Base-by-base conservation (phyloP, 2,797 vertebrate genomes). In the Pipistrellus kuhlii region DNA sequence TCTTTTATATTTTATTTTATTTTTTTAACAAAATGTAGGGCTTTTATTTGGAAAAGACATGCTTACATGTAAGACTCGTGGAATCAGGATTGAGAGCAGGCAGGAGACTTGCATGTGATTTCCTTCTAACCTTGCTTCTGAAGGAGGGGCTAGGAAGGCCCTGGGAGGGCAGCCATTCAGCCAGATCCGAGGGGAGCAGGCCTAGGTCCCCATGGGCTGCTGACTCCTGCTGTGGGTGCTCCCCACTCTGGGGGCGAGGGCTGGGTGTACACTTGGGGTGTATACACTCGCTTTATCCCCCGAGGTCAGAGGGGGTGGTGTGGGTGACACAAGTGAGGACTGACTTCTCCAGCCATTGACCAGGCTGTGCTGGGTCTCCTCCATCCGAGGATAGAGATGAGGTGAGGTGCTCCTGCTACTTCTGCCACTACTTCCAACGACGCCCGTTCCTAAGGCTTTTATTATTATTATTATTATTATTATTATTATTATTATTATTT, bases 71-170 rank as follows among this genome's bases (percentile, higher is more conserved):
- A 30, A 44, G 72, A 76, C 62, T 44, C 55, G 66, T 48, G 59
- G 75, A 30, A 25, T 68, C 30, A 35, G 84, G 68, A 82, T 84
- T 76, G 57, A 27, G 86, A 96, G 69, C 89, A 30, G 62, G 62
- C 78, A 75, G 20, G 90, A 89, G 72, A 51, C 32, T 81, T 78
- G 41, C 86, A 53, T 78, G 7, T 51, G 66, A 53, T 93, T 51
- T 23, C 53, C 20, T 23, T 76, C 59, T 88, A 59, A 48, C 48
- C 82, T 81, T 82, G 90, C 35, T 6, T 80, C 93, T 86, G 48
- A 13, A 25, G n/a, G 71, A 91, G 5, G 77, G 55, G 72, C 84
- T 77, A 55, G 38, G 75, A 46, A 94, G 83, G 80, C 48, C 21
- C 0, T 0, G 41, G 51, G 38, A 55, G 73, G 69, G 20, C 64